Base-by-base conservation (phyloP, 2,797 vertebrate species). In the Lepilemur ruficaudatus region DNA sequence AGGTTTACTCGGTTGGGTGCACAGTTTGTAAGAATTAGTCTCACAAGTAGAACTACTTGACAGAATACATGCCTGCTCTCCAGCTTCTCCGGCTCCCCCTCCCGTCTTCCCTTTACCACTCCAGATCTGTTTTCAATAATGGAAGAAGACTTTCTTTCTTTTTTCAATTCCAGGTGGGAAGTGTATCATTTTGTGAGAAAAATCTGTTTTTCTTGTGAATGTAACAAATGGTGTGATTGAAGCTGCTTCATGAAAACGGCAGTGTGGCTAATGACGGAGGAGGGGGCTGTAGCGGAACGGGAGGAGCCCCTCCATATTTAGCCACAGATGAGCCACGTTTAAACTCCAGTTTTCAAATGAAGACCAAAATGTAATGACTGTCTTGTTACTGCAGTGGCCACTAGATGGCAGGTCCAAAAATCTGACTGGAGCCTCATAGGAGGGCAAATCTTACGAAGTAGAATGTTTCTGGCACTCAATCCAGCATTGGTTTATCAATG, bases 361-460 rank as follows among this genome's bases (percentile, higher is more conserved):
- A 93, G 55, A 75, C 35, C 48, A 73, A 55, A 81, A 83, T 75
- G 72, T 55, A 72, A 35, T 7, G 1, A 91, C 1, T 70, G n/a
- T 59, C 65, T 93, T 89, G 89, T 87, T 91, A 96, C 35, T 67
- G 15, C 46, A 94, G 89, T 96, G 96, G 83, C 97, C 98, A 97
- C 96, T 97, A 98, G 97, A 96, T 97, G 96, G 97, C 97, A 95
- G 97, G 94, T 96, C 93, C 97, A 97, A 96, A 96, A 97, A 93
- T 94, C 43, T 70, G 86, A 89, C 0, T 67, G 90, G 88, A 93
- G 85, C 48, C 69, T 96, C 35, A 30, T 0, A 55, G 55, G 86
- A 97, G 95, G 97, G 70, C 67, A 89, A 41, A 72, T 95, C 22
- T 83, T 80, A 59, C 50, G 30, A 69, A 55, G 59, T 30, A 57